Evolutionary conservation across 2,888 invertebrate species (phyloP).

Genomic region (Nemotelus pantherinus): DNA sequence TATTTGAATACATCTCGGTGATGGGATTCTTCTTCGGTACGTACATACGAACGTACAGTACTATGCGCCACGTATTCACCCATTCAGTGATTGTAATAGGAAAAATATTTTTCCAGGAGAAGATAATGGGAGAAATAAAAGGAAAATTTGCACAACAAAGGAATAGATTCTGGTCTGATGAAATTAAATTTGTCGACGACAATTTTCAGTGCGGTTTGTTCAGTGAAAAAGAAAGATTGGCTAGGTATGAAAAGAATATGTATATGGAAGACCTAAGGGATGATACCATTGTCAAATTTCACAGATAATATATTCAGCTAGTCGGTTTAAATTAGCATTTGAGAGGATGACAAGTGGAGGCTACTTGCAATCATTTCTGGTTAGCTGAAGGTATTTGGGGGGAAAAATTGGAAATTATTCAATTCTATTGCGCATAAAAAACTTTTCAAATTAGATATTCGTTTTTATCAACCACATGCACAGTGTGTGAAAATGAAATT

Average conservation of each 20-base stretch:
- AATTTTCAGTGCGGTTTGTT: constrained; percentile 3
- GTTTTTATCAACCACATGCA: no score
- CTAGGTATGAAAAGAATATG: neutral
- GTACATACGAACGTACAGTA: no score
- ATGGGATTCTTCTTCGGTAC: no score
- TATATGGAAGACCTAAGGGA: neutral
- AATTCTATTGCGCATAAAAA: no score
- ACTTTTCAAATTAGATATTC: no score
- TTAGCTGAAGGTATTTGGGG: no score
- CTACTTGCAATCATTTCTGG: no score
- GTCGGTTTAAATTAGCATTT: constrained; percentile 10
- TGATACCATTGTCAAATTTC: constrained; percentile 8
- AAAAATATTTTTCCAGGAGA: constrained; percentile 31
- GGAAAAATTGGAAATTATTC: no score
- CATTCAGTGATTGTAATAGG: constrained; percentile 30
- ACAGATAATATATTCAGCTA: constrained; percentile 15
- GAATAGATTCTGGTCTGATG: constrained; percentile 23
- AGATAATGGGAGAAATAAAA: constrained; percentile 18
- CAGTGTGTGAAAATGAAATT: no score
- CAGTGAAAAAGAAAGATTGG: constrained; percentile 1
- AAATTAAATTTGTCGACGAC: constrained; percentile 39
- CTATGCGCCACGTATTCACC: no score
- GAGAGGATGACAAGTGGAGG: neutral
- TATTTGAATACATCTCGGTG: no score
- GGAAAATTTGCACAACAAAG: constrained; percentile 41